These are phyloP conservation scores for Napeogenes sylphis DNA, from an alignment of 2,888 invertebrate genomes.

Conservation along the genomic window DNA sequence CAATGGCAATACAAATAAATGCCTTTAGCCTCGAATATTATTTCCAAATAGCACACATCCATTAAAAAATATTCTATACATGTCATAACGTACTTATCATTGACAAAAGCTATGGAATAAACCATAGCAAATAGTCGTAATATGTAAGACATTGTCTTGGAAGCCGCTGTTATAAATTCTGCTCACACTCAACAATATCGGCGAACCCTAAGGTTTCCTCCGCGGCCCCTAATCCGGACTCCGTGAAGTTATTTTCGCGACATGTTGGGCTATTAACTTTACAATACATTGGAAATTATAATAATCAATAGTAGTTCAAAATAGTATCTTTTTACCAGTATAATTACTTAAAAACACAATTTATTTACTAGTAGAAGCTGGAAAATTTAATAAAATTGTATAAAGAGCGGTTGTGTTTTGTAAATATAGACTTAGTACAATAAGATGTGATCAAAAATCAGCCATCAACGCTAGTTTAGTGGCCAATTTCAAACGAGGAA, in stretches of 20 bases:
- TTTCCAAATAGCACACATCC: neutral
- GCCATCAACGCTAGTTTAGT: constrained; percentile 20
- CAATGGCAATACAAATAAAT: neutral
- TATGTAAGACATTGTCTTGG: constrained; percentile 22
- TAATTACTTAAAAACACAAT: too few species aligned
- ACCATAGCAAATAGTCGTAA: neutral
- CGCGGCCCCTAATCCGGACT: constrained; percentile 53
- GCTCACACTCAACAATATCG: constrained; percentile 52
- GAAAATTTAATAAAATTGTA: too few species aligned
- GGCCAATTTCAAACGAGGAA: constrained; percentile 50
- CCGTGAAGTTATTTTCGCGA: constrained; percentile 59
- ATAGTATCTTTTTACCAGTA: too few species aligned
- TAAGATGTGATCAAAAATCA: too few species aligned
- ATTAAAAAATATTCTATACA: neutral
- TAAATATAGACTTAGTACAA: too few species aligned
- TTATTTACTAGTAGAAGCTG: too few species aligned
- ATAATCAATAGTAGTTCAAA: neutral
- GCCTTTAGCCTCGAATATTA: neutral
- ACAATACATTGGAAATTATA: neutral
- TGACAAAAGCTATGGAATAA: neutral
- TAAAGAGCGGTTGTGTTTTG: too few species aligned
- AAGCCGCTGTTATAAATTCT: constrained; percentile 51
- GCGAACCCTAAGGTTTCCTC: constrained; percentile 34
- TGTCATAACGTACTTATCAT: neutral
- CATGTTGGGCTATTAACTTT: constrained; percentile 38